phyloP scores from a whole-genome alignment of 2,888 invertebrate genomes.

The Drosophila neoperkinsi region DNA sequence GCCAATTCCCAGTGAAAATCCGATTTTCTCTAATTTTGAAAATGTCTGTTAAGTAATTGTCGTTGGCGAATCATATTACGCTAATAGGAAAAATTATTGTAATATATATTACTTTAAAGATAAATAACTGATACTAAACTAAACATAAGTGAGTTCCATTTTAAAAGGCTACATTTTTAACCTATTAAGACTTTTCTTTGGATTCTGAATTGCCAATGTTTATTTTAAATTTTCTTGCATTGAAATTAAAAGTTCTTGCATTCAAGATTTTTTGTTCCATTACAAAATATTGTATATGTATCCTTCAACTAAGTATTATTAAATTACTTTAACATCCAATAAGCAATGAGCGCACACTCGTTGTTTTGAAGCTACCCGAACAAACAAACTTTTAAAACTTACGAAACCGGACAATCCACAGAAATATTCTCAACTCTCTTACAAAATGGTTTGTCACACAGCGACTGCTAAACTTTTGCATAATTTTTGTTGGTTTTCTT shows the following conservation, averaged over 20 bases:
- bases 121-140: background rate
- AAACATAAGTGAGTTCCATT: background rate
- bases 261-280: background rate
- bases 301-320: background rate
- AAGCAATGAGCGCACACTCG: background rate
- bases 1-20: background rate
- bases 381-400: conserved; percentile 30
- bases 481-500: conserved; percentile 37
- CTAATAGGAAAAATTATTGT: background rate
- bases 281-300: background rate
- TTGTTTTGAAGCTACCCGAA: conserved; percentile 5
- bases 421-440: conserved; percentile 13
- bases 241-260: background rate
- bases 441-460: conserved; percentile 10
- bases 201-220: background rate
- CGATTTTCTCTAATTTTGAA: background rate
- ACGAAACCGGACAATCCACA: conserved; percentile 31
- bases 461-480: conserved; percentile 51
- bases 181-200: background rate
- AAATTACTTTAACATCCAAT: background rate
- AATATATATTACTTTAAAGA: background rate
- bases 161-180: accelerated
- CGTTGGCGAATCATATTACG: background rate
- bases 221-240: background rate
- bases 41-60: background rate